These are phyloP conservation scores for Holcopasites calliopsidis DNA, from an alignment of 1,140 invertebrate genomes.

Conservation along the genomic window DNA sequence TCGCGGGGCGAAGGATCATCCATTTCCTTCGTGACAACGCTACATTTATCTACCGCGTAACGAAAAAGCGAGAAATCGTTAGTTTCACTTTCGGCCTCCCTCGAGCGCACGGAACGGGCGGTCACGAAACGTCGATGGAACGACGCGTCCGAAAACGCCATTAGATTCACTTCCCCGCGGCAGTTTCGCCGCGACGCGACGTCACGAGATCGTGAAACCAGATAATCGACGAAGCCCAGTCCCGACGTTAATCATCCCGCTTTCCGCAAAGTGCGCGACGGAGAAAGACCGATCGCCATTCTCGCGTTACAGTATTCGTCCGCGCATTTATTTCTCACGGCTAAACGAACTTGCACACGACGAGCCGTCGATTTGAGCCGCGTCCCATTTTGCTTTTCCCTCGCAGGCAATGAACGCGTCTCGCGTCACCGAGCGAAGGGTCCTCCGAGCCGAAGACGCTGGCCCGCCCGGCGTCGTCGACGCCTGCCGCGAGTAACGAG, in stretches of 20 bases:
- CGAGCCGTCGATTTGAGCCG: neutral
- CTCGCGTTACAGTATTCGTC: neutral
- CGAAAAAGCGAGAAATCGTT: too few relatives aligned
- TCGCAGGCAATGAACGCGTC: conserved; percentile 27
- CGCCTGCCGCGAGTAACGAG: conserved; percentile 42
- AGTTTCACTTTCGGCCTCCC: neutral
- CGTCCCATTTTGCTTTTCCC: neutral
- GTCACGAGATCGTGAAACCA: conserved; percentile 2
- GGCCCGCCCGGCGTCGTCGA: neutral
- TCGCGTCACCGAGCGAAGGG: conserved; percentile 25
- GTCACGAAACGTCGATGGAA: neutral
- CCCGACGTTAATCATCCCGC: neutral
- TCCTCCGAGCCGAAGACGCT: conserved; percentile 11
- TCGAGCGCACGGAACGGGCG: neutral
- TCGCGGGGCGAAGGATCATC: too few relatives aligned
- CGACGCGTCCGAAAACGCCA: neutral
- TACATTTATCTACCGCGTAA: too few relatives aligned
- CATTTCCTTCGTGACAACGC: too few relatives aligned
- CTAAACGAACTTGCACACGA: neutral
- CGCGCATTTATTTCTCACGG: conserved; percentile 29
- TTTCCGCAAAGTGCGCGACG: neutral
- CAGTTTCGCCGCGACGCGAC: neutral
- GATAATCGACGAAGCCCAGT: neutral
- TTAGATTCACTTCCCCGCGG: conserved; percentile 2
- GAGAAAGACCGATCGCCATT: neutral